Evolutionary conservation across 2,113 vertebrate genomes (phyloP), one percentile per base, ranked within the genome.

Genomic region (Scartelaos histophorus): DNA sequence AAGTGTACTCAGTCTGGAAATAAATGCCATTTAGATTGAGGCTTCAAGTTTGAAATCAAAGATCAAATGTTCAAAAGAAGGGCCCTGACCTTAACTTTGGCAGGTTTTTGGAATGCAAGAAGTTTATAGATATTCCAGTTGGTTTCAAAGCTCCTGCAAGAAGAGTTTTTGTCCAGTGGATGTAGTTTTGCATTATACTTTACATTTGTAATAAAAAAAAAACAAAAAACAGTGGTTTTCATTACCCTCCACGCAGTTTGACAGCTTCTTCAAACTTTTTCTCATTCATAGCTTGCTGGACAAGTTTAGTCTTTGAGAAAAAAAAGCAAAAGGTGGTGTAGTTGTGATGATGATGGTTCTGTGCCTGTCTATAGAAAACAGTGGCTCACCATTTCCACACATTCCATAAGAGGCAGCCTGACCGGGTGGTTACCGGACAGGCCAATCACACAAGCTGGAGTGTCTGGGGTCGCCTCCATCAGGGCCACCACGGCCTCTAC

Each of bases 51-150:
- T 6, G n/a, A 38, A 15, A 51, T 19, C 1, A 58, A 22, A 6
- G 5, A 25, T 1, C 3, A 19, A 38, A 43, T 1, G 3, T 17
- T 61, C 16, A 64, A 35, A 35, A n/a, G 34, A n/a, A 13, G 29
- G 43, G 9, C 17, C 19, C 70, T 72, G 46, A 94, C 97, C 94
- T 94, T 89, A 67, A 90, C 79, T 78, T 91, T 85, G 0, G 94
- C 84, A 0, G 91, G 83, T 62, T 95, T 98, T 83, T 96, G 94
- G 85, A 95, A 95, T 0, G 96, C 92, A 19, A 99, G 91, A 57
- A 96, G 91, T 73, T 96, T 97, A 88, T 97, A 98, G 67, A 96
- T 98, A 75, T 95, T 97, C 96, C 93, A 98, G 90, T 99, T 99
- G 90, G 96, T 98, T 85, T 97, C 95, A 81, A 99, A 99, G 86